phyloP scores from a whole-genome alignment of 23 tunicate genomes.

The Oikopleura dioica region DNA sequence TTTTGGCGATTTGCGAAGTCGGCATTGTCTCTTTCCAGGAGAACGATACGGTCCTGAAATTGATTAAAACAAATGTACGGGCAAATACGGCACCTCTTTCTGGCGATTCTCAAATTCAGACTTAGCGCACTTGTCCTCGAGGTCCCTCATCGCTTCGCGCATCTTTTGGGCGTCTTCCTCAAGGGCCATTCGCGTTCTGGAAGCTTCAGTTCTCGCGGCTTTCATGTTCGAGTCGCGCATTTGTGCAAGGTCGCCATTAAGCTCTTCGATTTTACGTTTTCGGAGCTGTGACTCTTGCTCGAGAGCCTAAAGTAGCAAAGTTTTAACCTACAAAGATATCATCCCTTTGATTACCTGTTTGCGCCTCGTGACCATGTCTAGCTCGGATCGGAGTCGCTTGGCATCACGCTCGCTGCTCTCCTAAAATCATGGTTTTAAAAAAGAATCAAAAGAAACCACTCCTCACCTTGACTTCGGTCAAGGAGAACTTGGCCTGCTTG shows the following conservation, averaged over 20 bases:
- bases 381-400: neutral
- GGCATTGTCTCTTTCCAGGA: neutral
- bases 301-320: neutral
- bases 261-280: neutral
- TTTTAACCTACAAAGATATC: neutral
- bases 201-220: neutral
- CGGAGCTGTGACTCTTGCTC: neutral
- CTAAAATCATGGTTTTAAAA: neutral
- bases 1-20: neutral
- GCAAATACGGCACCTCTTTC: constrained; percentile 3
- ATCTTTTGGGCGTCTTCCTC: constrained; percentile 8
- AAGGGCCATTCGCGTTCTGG: constrained; percentile 13
- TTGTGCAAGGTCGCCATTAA: neutral
- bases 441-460: no score
- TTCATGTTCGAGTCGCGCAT: neutral
- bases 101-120: neutral
- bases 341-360: neutral
- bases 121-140: constrained; percentile 6
- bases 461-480: no score
- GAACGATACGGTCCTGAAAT: neutral
- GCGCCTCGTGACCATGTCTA: neutral
- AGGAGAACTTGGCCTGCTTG: no score
- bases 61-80: neutral
- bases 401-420: neutral
- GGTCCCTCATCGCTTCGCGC: neutral